Conservation (phyloP, 2,888 invertebrate species). For the Drosophila pegasa region DNA sequence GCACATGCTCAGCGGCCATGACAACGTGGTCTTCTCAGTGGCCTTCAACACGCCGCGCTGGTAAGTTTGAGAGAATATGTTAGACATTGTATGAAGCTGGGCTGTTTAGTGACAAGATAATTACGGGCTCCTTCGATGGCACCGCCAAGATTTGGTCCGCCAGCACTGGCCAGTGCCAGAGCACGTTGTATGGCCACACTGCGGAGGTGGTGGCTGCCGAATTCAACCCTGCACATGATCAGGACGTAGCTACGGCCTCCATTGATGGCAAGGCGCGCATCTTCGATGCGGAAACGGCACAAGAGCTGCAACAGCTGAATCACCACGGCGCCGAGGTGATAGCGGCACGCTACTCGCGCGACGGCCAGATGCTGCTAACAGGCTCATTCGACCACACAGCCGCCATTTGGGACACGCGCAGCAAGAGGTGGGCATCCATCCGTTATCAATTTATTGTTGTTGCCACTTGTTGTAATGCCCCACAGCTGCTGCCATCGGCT, state of each 20-base stretch:
- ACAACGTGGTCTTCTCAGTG: slow-evolving; percentile 93
- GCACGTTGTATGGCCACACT: slow-evolving; percentile 90
- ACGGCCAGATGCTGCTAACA: slow-evolving; percentile 89
- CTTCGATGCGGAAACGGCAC: slow-evolving; percentile 89
- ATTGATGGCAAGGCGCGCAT: slow-evolving; percentile 91
- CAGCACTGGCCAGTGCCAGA: slow-evolving; percentile 88
- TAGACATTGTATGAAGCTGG: neutral
- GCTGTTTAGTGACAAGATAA: slow-evolving; percentile 87
- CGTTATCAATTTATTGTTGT: neutral
- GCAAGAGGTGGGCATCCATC: slow-evolving; percentile 85
- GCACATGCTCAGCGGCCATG: slow-evolving; percentile 90
- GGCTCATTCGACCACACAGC: slow-evolving; percentile 93
- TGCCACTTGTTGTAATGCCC: neutral
- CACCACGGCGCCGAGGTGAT: slow-evolving; percentile 92
- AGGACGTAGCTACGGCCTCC: slow-evolving; percentile 89
- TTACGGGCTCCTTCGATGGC: slow-evolving; percentile 93
- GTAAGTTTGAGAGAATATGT: slow-evolving; percentile 84
- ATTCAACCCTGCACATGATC: slow-evolving; percentile 87
- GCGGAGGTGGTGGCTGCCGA: slow-evolving; percentile 90
- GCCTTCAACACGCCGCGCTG: slow-evolving; percentile 91
- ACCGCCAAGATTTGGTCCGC: slow-evolving; percentile 91
- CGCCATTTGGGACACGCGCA: slow-evolving; percentile 90
- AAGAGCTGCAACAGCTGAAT: slow-evolving; percentile 87
- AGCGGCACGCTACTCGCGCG: slow-evolving; percentile 89
- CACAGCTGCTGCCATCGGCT: slow-evolving; percentile 87